phyloP scores from a whole-genome alignment of 2,888 invertebrate species.

The Uloborus plumipes region DNA sequence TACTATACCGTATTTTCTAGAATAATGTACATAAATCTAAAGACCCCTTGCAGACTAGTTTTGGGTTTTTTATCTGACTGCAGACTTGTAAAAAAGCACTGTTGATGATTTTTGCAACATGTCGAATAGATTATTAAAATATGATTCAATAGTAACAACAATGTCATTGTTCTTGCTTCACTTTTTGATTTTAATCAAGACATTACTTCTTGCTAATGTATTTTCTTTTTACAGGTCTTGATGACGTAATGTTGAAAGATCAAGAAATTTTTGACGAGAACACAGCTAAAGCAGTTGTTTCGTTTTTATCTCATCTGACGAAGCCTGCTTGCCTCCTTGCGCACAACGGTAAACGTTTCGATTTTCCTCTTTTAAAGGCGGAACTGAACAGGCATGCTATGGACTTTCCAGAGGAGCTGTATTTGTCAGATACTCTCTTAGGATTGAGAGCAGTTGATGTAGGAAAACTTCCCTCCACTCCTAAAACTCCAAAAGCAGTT shows the following conservation, averaged over 20 bases:
- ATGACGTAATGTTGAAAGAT: constrained; percentile 78
- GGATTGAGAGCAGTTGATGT: constrained; percentile 31
- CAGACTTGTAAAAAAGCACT: too few species aligned
- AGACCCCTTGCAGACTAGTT: too few species aligned
- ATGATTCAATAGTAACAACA: too few species aligned
- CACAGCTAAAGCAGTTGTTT: constrained; percentile 75
- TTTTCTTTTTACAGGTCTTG: constrained; percentile 72
- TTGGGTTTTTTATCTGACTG: too few species aligned
- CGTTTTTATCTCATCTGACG: constrained; percentile 77
- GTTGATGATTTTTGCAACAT: too few species aligned
- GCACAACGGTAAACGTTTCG: constrained; percentile 84
- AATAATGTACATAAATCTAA: too few species aligned
- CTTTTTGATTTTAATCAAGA: too few species aligned
- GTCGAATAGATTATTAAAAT: too few species aligned
- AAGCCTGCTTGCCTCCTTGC: constrained; percentile 84
- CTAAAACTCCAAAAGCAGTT: constrained; percentile 16
- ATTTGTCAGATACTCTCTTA: constrained; percentile 45
- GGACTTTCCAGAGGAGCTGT: constrained; percentile 23
- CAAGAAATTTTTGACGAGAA: constrained; percentile 77
- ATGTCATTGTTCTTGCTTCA: too few species aligned
- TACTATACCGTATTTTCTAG: too few species aligned
- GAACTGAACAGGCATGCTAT: constrained; percentile 74
- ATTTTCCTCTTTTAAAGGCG: constrained; percentile 81
- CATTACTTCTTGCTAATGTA: neutral
- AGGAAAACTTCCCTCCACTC: constrained; percentile 19